Percentiles rank a stretch among this genome's conserved stretches.
These are phyloP conservation scores for Podarcis lilfordi DNA, from an alignment of 2,797 vertebrate species.

Conservation along the genomic window DNA sequence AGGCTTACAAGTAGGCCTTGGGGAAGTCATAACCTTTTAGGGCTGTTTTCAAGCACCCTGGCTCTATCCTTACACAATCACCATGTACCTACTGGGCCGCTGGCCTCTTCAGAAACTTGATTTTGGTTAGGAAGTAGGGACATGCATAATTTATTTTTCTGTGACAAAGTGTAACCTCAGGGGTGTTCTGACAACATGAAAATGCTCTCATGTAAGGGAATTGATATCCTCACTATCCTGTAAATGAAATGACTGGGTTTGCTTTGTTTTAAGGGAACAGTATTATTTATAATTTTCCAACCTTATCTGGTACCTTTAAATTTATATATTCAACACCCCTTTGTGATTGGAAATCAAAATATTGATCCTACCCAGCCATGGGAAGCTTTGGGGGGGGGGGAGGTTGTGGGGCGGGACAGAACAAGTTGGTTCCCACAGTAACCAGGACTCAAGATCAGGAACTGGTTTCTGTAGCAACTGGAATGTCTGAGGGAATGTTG, in stretches of 20 bases:
- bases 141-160: not conserved
- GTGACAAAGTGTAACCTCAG: not conserved
- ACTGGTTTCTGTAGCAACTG: conserved; percentile 6
- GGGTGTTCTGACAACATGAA: not conserved
- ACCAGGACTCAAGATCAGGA: not conserved
- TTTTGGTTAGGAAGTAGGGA: not conserved
- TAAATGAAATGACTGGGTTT: not conserved
- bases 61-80: not conserved
- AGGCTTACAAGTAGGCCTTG: not conserved
- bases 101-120: not conserved
- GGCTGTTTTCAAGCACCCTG: not conserved
- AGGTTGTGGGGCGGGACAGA: not conserved
- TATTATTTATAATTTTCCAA: not conserved
- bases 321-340: not conserved
- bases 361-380: not conserved
- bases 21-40: not conserved
- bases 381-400: not conserved
- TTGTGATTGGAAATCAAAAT: not conserved
- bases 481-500: not conserved
- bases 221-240: not conserved
- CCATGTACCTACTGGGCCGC: not conserved
- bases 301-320: not conserved
- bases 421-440: conserved; percentile 5
- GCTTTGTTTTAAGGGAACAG: not conserved
- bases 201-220: not conserved